phyloP scores from a whole-genome alignment of 2,113 vertebrate species.

The Lagopus leucura region DNA sequence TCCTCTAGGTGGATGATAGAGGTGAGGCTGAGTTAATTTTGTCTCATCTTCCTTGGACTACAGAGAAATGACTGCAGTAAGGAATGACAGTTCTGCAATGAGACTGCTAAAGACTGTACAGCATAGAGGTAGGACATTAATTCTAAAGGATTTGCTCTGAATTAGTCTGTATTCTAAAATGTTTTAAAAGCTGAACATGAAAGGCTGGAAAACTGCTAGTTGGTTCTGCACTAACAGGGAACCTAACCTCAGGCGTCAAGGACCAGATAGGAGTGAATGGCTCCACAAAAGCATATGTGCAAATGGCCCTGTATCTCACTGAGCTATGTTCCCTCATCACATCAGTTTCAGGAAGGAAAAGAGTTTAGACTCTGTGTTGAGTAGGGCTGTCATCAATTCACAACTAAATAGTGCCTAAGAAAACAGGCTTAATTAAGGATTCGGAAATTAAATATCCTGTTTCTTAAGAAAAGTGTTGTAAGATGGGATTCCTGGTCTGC shows the following conservation, averaged over 20 bases:
- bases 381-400: neutral
- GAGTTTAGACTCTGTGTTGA: neutral
- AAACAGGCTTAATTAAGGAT: neutral
- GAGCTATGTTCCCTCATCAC: neutral
- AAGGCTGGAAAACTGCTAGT: neutral
- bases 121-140: neutral
- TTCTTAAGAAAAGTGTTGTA: neutral
- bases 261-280: neutral
- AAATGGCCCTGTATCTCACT: neutral
- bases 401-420: neutral
- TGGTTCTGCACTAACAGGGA: neutral
- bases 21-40: neutral
- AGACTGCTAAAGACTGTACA: neutral
- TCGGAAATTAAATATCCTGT: neutral
- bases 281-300: accelerated
- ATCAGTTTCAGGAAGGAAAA: neutral
- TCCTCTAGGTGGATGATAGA: neutral
- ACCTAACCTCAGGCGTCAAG: neutral
- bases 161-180: neutral
- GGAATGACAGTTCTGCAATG: neutral
- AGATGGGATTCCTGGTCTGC: neutral
- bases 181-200: neutral
- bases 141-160: neutral
- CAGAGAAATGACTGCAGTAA: neutral
- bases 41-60: neutral